These are phyloP conservation scores for Megaceryle torquata DNA, from an alignment of 2,113 vertebrate species.

Conservation along the genomic window DNA sequence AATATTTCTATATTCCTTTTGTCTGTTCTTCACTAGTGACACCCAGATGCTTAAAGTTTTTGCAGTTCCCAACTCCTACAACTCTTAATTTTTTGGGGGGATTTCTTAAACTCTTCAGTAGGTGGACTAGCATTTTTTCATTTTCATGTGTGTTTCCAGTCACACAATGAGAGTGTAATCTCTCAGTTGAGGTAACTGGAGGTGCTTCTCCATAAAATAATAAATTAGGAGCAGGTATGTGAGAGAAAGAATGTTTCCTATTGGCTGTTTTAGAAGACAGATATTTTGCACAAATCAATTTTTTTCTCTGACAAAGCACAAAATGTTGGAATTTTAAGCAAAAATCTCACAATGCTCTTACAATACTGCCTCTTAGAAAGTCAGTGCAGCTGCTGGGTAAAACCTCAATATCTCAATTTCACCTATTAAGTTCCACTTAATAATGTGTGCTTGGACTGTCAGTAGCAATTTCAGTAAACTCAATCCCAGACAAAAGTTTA, in stretches of 20 bases:
- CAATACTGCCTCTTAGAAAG: background rate
- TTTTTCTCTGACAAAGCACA: background rate
- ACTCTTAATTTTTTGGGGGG: rapidly evolving
- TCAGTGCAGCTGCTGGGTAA: background rate
- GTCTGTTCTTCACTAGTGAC: background rate
- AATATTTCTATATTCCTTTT: background rate
- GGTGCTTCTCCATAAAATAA: background rate
- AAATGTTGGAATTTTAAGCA: background rate
- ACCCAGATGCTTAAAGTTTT: background rate
- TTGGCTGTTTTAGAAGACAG: background rate
- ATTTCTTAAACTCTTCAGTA: background rate
- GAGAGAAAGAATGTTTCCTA: background rate
- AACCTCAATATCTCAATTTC: background rate
- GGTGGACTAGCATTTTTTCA: background rate
- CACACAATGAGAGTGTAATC: rapidly evolving
- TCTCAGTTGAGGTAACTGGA: background rate
- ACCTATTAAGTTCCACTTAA: background rate
- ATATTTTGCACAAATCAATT: background rate
- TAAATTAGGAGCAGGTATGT: background rate
- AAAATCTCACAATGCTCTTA: background rate
- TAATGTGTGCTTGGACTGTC: background rate
- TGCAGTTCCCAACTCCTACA: background rate
- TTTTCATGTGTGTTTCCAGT: background rate
- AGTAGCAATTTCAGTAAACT: background rate
- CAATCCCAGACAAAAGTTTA: background rate